A percentile compares a stretch with the other conserved stretches of the same genome.
phyloP scores from a whole-genome alignment of 2,113 vertebrate genomes.

The Myiagra hebetior region DNA sequence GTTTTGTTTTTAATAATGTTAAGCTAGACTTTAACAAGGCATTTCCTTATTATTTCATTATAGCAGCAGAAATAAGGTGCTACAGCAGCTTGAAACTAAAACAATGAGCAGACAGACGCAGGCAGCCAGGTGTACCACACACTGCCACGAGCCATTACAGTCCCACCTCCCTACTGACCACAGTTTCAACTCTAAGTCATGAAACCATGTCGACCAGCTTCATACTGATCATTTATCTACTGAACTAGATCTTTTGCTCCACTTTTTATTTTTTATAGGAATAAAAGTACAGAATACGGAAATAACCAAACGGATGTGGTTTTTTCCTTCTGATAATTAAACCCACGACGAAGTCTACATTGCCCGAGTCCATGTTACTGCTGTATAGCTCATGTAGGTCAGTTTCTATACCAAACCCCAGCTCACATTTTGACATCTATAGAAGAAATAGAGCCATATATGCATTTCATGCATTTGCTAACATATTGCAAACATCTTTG shows the following conservation, averaged over 20 bases:
- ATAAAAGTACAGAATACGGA: neutral
- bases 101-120: neutral
- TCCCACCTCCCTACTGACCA: neutral
- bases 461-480: neutral
- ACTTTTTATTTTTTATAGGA: neutral
- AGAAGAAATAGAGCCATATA: neutral
- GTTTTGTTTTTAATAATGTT: neutral
- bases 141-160: neutral
- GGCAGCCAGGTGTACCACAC: rapidly evolving
- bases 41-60: constrained; percentile 35
- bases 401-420: neutral
- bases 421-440: neutral
- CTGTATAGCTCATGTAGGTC: neutral
- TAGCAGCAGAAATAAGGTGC: neutral
- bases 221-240: neutral
- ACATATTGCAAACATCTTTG: neutral
- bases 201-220: neutral
- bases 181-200: neutral
- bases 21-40: constrained; percentile 30
- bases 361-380: neutral
- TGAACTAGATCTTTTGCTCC: neutral
- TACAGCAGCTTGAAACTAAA: neutral
- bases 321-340: neutral
- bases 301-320: neutral
- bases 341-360: rapidly evolving